Evolutionary conservation across 2,888 invertebrate species (phyloP).

Genomic region (Dichetophora obliterata): DNA sequence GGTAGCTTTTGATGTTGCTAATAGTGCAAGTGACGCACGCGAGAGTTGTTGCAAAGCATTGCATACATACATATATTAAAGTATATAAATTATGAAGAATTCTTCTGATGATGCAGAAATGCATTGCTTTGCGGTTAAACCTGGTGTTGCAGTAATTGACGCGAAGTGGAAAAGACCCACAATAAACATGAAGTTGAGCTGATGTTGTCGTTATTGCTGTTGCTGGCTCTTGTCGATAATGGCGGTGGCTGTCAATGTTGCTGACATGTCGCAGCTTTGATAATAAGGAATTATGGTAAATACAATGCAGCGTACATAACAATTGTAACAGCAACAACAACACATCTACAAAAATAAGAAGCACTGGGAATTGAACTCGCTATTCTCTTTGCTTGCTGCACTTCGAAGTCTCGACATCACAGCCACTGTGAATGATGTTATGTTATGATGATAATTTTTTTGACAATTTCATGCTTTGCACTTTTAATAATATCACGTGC

Average conservation of each 20-base stretch:
- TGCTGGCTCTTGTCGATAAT: constrained; percentile 6
- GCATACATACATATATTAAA: not conserved
- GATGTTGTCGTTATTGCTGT: not conserved
- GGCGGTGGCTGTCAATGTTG: not conserved
- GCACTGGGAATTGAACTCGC: not conserved
- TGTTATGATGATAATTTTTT: constrained; percentile 35
- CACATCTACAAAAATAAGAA: too few relatives aligned
- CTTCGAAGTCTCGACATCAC: not conserved
- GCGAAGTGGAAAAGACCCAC: too few relatives aligned
- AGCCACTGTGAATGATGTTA: not conserved
- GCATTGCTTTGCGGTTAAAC: too few relatives aligned
- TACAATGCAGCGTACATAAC: constrained; percentile 7
- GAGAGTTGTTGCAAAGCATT: not conserved
- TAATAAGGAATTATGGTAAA: not conserved
- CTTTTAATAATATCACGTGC: constrained; percentile 41
- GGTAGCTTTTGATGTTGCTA: not conserved
- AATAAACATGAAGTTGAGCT: not conserved
- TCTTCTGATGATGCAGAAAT: too few relatives aligned
- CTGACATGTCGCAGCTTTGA: not conserved
- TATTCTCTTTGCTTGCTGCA: not conserved
- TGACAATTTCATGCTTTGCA: constrained; percentile 34
- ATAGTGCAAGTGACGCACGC: too few relatives aligned
- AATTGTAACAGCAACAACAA: constrained; percentile 13
- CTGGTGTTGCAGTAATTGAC: too few relatives aligned
- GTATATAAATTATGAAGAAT: not conserved